Evolutionary conservation across 1,140 invertebrate genomes (phyloP).

Genomic region (Aphis gossypii): DNA sequence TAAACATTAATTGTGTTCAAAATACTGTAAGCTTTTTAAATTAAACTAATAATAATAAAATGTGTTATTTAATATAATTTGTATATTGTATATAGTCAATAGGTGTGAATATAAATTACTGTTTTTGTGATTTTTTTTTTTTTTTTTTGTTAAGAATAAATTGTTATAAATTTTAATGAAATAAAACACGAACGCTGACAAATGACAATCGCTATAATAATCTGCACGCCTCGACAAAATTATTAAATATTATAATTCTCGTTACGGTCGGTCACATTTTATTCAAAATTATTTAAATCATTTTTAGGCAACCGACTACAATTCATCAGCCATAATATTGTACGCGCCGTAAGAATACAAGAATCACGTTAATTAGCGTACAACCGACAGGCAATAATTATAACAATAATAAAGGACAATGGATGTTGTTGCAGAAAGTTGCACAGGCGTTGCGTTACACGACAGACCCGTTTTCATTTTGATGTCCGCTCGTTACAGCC

Average conservation of each 20-base stretch:
- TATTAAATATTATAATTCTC: background rate
- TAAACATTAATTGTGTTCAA: background rate
- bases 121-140: background rate
- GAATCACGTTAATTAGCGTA: slow-evolving; percentile 21
- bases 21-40: background rate
- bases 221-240: background rate
- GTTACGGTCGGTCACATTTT: background rate
- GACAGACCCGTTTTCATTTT: slow-evolving; percentile 36
- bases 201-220: background rate
- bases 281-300: slow-evolving; percentile 2
- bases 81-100: background rate
- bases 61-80: background rate
- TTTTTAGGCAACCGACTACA: background rate
- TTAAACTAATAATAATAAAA: background rate
- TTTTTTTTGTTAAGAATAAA: background rate
- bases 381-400: background rate
- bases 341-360: background rate
- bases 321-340: background rate
- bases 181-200: background rate
- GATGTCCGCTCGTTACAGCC: slow-evolving; percentile 40
- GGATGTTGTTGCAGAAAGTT: background rate
- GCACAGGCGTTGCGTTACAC: background rate
- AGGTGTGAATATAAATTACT: background rate
- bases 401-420: slow-evolving; percentile 12
- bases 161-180: background rate